phyloP scores from a whole-genome alignment of 2,113 vertebrate genomes.

The Boulengeromyrus knoepffleri region DNA sequence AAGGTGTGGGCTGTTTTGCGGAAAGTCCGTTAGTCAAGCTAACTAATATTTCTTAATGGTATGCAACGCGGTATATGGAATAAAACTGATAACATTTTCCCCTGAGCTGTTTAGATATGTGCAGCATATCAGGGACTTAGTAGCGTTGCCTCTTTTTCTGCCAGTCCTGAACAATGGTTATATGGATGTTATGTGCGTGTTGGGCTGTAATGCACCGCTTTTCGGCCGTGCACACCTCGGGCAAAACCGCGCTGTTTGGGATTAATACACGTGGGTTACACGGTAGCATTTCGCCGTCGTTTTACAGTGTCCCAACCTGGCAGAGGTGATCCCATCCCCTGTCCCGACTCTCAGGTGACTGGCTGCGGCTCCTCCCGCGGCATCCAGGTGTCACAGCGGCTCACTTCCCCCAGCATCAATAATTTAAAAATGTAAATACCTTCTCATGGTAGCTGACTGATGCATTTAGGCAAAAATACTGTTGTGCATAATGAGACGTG shows the following conservation, averaged over 20 bases:
- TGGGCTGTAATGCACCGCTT: not conserved
- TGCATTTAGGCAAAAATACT: not conserved
- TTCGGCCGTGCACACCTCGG: not conserved
- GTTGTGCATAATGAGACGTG: not conserved
- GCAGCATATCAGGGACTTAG: not conserved
- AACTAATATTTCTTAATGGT: not conserved
- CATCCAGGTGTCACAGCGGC: not conserved
- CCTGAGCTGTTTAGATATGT: not conserved
- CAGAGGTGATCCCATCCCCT: not conserved
- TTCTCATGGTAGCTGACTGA: not conserved
- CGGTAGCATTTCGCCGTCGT: not conserved
- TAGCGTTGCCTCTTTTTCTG: not conserved
- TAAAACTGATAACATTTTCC: not conserved
- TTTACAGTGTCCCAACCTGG: not conserved
- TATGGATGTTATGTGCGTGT: not conserved
- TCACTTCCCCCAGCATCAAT: not conserved
- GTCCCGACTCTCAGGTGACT: not conserved
- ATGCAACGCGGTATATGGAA: not conserved
- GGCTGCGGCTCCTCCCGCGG: not conserved
- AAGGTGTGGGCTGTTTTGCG: not conserved
- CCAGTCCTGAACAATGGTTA: not conserved
- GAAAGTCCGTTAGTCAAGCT: not conserved
- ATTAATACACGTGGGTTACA: not conserved
- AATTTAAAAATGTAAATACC: not conserved
- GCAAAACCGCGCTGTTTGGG: not conserved